Evolutionary conservation across 2,888 invertebrate species (phyloP), one percentile per base, ranked within the genome.

Genomic region (Polymixis lichenea): DNA sequence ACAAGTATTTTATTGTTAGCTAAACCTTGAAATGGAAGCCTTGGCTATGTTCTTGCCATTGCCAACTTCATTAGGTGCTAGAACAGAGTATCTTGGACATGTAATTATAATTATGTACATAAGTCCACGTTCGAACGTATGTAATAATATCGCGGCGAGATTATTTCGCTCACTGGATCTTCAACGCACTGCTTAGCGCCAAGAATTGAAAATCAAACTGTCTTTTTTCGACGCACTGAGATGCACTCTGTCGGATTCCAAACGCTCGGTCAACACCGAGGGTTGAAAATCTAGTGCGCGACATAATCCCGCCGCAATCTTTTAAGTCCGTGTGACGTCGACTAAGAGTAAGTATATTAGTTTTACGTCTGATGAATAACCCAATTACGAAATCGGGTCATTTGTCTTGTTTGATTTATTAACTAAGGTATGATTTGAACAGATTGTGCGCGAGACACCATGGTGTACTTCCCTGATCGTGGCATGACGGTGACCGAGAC

Each of bases 391-490:
- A 78, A 70, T 83, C 13, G 25, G 61, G 53, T 70, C 46, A 61
- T 73, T 77, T 70, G 53, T 60, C 43, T 56, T 46, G 65, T 75
- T 62, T 77, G 38, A 67, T 22, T 78, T 74, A 62, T 68, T 75
- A 69, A 58, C 22, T 65, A 68, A 62, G 8, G 55, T 72, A 68
- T 79, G 65, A 55, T 77, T 83, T 69, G 28, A 78, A 75, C 93
- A 97, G 97, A 97, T 91, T 97, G 97, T 91, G 97, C 97, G n/a
- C 95, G 97, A 75, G 97, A 97, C 91, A 93, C 94, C 38, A 92
- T 92, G 81, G 89, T 97, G 75, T 91, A 95, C 89, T 97, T 97
- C 92, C 95, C 94, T 9, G 95, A 94, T 75, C 94, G 91, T 51
- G 97, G 97, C 4, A 93, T 96, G 92, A 89, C 91, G 46, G 95